phyloP scores from a whole-genome alignment of 2,113 vertebrate genomes.

The Cryptomyrus ogoouensis region DNA sequence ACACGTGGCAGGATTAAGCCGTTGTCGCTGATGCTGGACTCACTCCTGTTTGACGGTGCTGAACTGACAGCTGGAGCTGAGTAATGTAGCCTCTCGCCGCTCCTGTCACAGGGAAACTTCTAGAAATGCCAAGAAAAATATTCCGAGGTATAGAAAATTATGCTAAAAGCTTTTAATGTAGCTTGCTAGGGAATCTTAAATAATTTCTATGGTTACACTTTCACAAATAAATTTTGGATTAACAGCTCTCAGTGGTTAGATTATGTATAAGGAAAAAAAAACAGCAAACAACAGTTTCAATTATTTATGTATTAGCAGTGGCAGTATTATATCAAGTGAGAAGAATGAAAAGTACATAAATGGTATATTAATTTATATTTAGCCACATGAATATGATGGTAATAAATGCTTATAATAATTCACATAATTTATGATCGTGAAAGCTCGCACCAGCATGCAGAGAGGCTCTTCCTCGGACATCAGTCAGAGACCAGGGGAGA shows the following conservation, averaged over 20 bases:
- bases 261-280: not conserved
- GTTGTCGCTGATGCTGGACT: not conserved
- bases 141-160: not conserved
- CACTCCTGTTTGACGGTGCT: not conserved
- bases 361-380: not conserved
- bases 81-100: not conserved
- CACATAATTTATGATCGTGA: not conserved
- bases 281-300: not conserved
- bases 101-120: not conserved
- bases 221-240: not conserved
- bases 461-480: not conserved
- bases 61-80: conserved; percentile 1
- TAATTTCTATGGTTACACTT: not conserved
- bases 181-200: not conserved
- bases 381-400: not conserved
- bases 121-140: not conserved
- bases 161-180: not conserved
- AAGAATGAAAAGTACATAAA: not conserved
- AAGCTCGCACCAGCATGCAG: not conserved
- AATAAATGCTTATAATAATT: not conserved
- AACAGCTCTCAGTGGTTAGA: not conserved
- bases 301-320: not conserved
- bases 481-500: not conserved
- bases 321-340: not conserved
- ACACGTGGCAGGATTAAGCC: not conserved